Evolutionary conservation across 2,888 invertebrate genomes (phyloP).

Genomic region (Trichopoda pennipes): DNA sequence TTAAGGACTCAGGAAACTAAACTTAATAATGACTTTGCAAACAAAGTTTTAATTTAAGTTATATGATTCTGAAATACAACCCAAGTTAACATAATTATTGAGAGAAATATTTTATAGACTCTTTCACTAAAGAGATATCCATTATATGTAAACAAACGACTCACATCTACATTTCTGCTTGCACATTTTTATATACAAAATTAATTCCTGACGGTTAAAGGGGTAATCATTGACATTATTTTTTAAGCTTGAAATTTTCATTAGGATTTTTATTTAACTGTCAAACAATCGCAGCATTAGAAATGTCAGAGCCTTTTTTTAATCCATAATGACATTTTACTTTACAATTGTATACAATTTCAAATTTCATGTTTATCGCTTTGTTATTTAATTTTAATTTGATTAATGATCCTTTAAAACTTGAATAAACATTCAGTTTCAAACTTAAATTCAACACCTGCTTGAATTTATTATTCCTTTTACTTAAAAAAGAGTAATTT

Average conservation of each 20-base stretch:
- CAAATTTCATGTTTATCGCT: constrained; percentile 54
- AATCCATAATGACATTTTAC: constrained; percentile 70
- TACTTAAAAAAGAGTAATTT: neutral
- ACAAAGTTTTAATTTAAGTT: constrained; percentile 18
- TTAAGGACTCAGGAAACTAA: neutral
- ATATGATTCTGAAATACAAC: constrained; percentile 42
- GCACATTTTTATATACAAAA: neutral
- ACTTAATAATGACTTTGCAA: neutral
- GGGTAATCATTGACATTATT: constrained; percentile 12
- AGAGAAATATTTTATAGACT: neutral
- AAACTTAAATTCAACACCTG: constrained; percentile 57
- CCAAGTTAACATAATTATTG: neutral
- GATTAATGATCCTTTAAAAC: constrained; percentile 74
- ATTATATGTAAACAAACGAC: constrained; percentile 70
- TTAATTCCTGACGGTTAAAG: neutral
- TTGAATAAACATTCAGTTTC: constrained; percentile 42
- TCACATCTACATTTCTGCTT: neutral
- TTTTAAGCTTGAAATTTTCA: constrained; percentile 8
- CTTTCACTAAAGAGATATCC: constrained; percentile 43
- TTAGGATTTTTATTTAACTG: constrained; percentile 56
- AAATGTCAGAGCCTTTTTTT: constrained; percentile 56
- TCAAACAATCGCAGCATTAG: constrained; percentile 54
- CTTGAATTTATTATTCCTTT: constrained; percentile 46
- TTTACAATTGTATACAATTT: constrained; percentile 52
- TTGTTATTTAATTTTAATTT: constrained; percentile 77